Evolutionary conservation across 1,140 invertebrate species (phyloP).

Genomic region (Helicorthomorpha holstii): DNA sequence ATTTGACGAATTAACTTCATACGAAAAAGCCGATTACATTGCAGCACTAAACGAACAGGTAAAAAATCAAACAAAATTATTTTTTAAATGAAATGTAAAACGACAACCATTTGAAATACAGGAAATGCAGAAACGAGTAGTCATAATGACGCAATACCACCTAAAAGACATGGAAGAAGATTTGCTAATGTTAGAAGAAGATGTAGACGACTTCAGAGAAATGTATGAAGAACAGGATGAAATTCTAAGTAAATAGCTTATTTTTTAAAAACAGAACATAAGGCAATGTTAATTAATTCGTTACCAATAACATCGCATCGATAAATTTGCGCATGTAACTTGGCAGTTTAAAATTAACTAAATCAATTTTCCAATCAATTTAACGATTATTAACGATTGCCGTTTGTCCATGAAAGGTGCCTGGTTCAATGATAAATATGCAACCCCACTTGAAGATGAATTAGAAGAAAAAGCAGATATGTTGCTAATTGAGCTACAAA

Average conservation of each 20-base stretch:
- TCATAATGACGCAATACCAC: no score
- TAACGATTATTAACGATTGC: no score
- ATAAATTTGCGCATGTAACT: no score
- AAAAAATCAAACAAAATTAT: no score
- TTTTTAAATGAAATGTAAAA: no score
- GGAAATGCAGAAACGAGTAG: no score
- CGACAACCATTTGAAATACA: no score
- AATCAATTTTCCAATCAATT: no score
- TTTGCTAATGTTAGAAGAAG: constrained; percentile 22
- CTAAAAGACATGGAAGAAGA: neutral
- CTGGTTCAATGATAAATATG: constrained; percentile 35
- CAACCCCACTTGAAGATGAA: constrained; percentile 31
- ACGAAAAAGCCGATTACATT: constrained; percentile 32
- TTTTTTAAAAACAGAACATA: constrained; percentile 34
- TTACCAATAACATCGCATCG: no score
- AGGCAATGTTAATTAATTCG: constrained; percentile 33
- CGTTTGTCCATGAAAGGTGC: constrained; percentile 25
- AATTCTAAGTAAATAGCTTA: no score
- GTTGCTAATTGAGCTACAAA: constrained; percentile 32
- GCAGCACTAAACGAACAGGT: constrained; percentile 31
- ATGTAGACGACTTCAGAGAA: constrained; percentile 24
- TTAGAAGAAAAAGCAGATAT: constrained; percentile 36
- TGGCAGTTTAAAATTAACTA: neutral
- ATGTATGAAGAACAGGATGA: constrained; percentile 29
- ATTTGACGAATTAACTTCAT: constrained; percentile 22